Evolutionary conservation across 2,888 invertebrate genomes (phyloP).

Genomic region (Uloborus plumipes): DNA sequence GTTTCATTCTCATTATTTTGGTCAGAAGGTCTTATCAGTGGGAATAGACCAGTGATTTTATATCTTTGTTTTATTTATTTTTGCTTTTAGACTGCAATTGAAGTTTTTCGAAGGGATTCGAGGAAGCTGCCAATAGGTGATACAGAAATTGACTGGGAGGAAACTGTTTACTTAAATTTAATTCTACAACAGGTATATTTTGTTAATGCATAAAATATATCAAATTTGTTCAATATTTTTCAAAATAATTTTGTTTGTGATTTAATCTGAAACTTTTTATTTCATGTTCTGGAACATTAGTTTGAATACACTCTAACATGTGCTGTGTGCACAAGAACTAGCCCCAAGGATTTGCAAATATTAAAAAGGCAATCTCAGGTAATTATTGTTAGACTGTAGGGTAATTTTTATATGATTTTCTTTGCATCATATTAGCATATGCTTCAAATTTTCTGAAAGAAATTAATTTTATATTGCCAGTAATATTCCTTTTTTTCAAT

Average conservation of each 20-base stretch:
- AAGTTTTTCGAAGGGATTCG: constrained; percentile 97
- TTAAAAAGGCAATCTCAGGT: constrained; percentile 90
- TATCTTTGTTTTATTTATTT: not conserved
- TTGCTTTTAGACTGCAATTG: constrained; percentile 91
- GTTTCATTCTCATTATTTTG: too few species aligned
- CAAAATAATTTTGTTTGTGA: not conserved
- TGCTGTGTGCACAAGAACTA: constrained; percentile 97
- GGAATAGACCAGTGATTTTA: not conserved
- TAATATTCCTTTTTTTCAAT: too few species aligned
- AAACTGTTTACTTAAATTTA: constrained; percentile 97
- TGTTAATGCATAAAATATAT: too few species aligned
- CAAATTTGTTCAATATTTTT: not conserved
- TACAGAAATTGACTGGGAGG: constrained; percentile 98
- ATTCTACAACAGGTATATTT: constrained; percentile 86
- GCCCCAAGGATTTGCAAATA: constrained; percentile 97
- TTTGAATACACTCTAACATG: constrained; percentile 97
- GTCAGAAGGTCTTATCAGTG: too few species aligned
- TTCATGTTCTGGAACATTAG: constrained; percentile 68
- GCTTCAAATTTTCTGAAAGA: too few species aligned
- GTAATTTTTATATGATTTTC: not conserved
- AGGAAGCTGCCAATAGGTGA: constrained; percentile 96
- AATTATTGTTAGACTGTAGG: constrained; percentile 43
- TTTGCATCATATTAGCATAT: too few species aligned
- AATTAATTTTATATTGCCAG: too few species aligned
- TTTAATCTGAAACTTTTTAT: not conserved